Percentiles rank a stretch among this genome's conserved stretches.
Evolutionary conservation across 2,113 vertebrate species (phyloP).

Genomic region (Aptenodytes forsteri): DNA sequence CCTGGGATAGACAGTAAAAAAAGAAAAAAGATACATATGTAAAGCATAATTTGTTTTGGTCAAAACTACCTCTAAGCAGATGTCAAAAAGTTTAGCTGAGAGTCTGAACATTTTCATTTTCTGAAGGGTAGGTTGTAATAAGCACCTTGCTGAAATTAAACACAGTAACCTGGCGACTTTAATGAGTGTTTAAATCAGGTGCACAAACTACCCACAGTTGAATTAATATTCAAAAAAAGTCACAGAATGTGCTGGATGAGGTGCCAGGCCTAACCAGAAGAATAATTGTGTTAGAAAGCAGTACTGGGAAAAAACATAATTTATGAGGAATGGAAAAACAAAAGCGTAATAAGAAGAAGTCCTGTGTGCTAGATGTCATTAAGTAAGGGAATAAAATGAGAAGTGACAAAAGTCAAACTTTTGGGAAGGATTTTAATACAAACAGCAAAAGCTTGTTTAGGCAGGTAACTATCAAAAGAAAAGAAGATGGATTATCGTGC

Average conservation of each 20-base stretch:
- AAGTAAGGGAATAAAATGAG: not conserved
- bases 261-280: not conserved
- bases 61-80: not conserved
- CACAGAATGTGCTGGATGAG: not conserved
- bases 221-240: not conserved
- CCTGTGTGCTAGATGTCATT: not conserved
- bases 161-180: not conserved
- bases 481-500: not conserved
- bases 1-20: not conserved
- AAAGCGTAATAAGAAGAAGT: not conserved
- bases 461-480: not conserved
- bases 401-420: not conserved
- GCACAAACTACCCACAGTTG: not conserved
- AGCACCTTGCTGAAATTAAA: not conserved
- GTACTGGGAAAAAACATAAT: rapidly evolving
- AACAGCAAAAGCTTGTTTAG: not conserved
- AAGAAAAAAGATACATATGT: not conserved
- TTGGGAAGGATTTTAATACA: not conserved
- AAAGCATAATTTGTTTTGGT: not conserved
- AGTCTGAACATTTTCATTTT: not conserved
- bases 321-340: not conserved
- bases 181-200: not conserved
- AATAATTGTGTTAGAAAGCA: not conserved
- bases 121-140: not conserved
- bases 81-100: not conserved